Base-by-base conservation (phyloP, 2,113 vertebrate species). In the Ahaetulla prasina region DNA sequence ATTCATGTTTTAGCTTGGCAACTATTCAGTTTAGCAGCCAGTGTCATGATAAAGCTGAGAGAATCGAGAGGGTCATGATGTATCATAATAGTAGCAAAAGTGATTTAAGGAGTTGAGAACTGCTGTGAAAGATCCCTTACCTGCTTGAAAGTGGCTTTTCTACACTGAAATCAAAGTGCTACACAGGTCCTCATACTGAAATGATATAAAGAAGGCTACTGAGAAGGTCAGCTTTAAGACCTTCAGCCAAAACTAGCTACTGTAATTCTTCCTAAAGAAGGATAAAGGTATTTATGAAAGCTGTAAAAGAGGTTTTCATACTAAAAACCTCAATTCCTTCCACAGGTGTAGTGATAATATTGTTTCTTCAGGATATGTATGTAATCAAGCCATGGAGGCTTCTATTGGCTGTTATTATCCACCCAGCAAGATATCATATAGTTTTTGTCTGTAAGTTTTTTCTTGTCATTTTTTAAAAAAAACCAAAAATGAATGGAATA, bases 1-100 rank as follows among this genome's bases (percentile, higher is more conserved):
- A 85, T 35, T 11, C 50, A 85, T 35, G 53, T n/a, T 90, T 54
- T 52, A 84, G 43, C 57, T 89, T 60, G 27, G 39, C 27, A 50
- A 23, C 23, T 35, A 52, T 47, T n/a, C 89, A 50, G 60, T 18
- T 49, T 80, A 35, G 91, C 92, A 94, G 92, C 95, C 92, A 95
- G 85, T 94, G 93, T 93, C 25, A n/a, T 49, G 20, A 53, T 27
- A 52, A 91, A 27, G 14, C 80, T 47, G 27, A 57, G 8, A 85
- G 52, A 90, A 45, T 9, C 9, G 23, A 91, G 49, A 11, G 4
- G 52, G 68, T 50, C 39, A 89, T 89, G 25, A 18, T 60, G 39
- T 27, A 55, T 89, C 23, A 27, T 4, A 20, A 80, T 14, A 45
- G 23, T 20, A 63, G 20, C n/a, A 80, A 80, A 39, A 80, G 16